Base-by-base conservation (phyloP, 2,888 invertebrate species). In the Ectemnius cavifrons region DNA sequence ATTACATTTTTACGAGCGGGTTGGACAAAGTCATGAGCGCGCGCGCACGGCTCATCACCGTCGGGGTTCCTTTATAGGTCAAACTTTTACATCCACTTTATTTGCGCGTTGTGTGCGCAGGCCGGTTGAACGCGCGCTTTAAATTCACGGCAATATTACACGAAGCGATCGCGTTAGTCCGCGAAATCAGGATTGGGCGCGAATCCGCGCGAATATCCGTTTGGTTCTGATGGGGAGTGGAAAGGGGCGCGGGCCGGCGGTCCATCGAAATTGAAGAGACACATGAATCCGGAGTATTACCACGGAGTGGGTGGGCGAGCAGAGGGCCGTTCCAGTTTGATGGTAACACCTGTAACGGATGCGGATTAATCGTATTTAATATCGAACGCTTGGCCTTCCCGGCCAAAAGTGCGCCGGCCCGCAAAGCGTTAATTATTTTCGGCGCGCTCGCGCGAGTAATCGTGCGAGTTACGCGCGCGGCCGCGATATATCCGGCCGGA, bases 361-460 rank as follows among this genome's bases (percentile, higher is more conserved):
- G 37, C 16, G 52, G 52, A 52, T 16, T 52, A 52, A 52, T 52
- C 52, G 16, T 52, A 52, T 16, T 52, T 52, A 16, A 52, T 52
- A 52, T 52, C 16, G 52, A 52, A 14, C 13, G 8, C 8, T 3
- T 8, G 5, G 37, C 37, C 37, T 37, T 37, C 37, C 37, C 37
- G 37, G 52, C 23, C 68, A 64, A 65, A 37, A 37, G 37, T 37
- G 5, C 37, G 37, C 37, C 37, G 37, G 37, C 37, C 37, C 37
- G 13, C 57, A 57, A 57, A 57, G 20, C 20, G 57, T 57, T n/a
- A 57, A 57, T 57, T 57, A 57, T 58, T 60, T 60, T 28, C 14
- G 59, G 27, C 2, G 20, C 2, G 45, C 28, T 58, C 58, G 63
- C 58, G 63, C 65, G 63, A 71, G 66, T 71, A 73, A 71, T 71